Conservation (phyloP, 2,797 vertebrate genomes). For the Myotis findleyi region DNA sequence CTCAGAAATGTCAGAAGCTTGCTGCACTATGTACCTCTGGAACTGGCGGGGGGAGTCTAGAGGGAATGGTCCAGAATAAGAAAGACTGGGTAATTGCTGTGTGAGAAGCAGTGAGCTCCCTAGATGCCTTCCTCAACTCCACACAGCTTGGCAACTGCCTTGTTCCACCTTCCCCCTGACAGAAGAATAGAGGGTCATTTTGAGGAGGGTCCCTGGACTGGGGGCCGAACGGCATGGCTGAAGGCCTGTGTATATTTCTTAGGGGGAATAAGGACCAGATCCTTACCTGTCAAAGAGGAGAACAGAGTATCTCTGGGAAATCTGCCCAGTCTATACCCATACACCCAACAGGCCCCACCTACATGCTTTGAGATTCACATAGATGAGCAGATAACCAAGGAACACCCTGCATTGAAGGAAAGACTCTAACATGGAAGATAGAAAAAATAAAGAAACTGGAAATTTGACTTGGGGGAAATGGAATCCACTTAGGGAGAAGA, state of each 20-base stretch:
- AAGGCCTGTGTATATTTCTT: background rate
- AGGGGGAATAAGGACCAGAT: background rate
- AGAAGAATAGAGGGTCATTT: background rate
- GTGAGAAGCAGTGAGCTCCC: background rate
- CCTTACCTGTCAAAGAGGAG: background rate
- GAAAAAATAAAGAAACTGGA: background rate
- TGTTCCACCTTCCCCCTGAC: background rate
- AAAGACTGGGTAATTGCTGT: background rate
- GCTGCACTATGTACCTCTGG: background rate
- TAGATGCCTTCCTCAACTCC: background rate
- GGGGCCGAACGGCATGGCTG: background rate
- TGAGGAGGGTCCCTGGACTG: background rate
- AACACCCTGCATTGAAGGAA: background rate
- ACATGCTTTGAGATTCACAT: background rate
- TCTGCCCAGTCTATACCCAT: background rate
- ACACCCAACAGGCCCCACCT: background rate
- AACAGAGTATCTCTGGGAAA: background rate
- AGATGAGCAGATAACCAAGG: background rate
- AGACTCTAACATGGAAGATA: background rate
- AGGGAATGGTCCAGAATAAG: background rate
- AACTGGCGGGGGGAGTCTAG: background rate
- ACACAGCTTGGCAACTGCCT: background rate
- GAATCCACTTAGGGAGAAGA: conserved; percentile 41
- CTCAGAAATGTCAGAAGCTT: background rate
- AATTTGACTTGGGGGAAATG: background rate